These are phyloP conservation scores for Lacerta viridis DNA, from an alignment of 2,797 vertebrate genomes.

Conservation along the genomic window DNA sequence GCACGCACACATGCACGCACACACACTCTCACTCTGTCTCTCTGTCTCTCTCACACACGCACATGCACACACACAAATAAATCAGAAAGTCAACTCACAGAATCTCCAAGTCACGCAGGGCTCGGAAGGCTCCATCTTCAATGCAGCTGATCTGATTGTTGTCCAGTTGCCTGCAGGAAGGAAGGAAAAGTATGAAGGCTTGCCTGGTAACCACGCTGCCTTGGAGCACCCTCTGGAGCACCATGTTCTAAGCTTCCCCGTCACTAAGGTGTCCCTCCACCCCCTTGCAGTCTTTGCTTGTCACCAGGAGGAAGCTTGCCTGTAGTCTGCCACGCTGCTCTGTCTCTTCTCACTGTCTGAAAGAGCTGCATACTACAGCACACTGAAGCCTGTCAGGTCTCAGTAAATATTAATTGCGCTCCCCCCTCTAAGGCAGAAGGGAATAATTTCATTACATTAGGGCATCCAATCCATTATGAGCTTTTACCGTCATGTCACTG, in stretches of 20 bases:
- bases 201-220: conserved; percentile 70
- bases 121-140: conserved; percentile 99
- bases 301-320: conserved; percentile 79
- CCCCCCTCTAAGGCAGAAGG: conserved; percentile 93
- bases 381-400: conserved; percentile 90
- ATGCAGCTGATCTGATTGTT: conserved; percentile 99
- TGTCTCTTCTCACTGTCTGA: conserved; percentile 80
- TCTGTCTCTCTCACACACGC: not conserved
- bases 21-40: conserved; percentile 86
- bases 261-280: conserved; percentile 81
- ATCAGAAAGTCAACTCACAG: conserved; percentile 90
- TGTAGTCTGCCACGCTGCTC: conserved; percentile 88
- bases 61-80: conserved; percentile 51
- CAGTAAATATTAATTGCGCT: conserved; percentile 99
- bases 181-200: conserved; percentile 86
- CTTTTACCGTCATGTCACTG: conserved; percentile 99
- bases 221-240: conserved; percentile 62
- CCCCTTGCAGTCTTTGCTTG: conserved; percentile 79
- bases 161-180: conserved; percentile 96
- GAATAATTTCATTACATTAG: conserved; percentile 99
- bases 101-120: conserved; percentile 98
- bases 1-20: conserved; percentile 28
- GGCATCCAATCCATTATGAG: conserved; percentile 99
- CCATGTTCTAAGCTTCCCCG: conserved; percentile 70
- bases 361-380: conserved; percentile 80